Conservation (phyloP, 2,797 vertebrate species). For the Cheirogaleus major region DNA sequence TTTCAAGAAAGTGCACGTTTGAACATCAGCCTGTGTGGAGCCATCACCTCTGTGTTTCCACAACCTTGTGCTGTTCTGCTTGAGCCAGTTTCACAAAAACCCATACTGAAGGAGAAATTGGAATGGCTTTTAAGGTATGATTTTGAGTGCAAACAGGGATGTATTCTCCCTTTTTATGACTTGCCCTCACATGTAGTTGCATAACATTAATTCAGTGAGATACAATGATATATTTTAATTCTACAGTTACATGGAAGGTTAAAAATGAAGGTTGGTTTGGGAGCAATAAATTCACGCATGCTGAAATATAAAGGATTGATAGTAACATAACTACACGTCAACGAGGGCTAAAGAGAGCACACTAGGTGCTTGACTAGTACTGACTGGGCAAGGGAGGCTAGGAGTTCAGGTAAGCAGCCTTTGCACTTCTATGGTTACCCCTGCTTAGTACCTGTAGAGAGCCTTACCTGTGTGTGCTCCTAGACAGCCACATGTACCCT, state of each 20-base stretch:
- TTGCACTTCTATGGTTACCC: rapidly evolving
- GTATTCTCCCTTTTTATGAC: not conserved
- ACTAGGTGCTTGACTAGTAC: too few relatives aligned
- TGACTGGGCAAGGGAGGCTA: too few relatives aligned
- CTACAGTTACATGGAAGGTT: not conserved
- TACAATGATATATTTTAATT: not conserved
- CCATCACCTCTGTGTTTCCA: not conserved
- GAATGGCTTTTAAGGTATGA: not conserved
- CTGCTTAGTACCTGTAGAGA: not conserved
- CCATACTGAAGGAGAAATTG: not conserved
- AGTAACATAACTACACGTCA: not conserved
- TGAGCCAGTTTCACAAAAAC: not conserved
- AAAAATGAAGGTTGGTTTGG: not conserved
- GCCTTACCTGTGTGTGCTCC: not conserved
- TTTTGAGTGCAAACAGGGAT: not conserved
- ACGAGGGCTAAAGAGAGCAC: not conserved
- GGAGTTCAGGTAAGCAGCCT: not conserved
- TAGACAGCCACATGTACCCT: not conserved
- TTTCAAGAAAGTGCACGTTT: not conserved
- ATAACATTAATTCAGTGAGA: not conserved
- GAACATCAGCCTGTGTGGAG: not conserved
- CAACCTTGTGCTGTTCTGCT: not conserved
- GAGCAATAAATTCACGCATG: not conserved
- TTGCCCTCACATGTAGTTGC: not conserved
- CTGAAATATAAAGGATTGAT: not conserved